Conservation (phyloP, 64 coral and sea anemone genomes). For the Dendronephthya gigantea region DNA sequence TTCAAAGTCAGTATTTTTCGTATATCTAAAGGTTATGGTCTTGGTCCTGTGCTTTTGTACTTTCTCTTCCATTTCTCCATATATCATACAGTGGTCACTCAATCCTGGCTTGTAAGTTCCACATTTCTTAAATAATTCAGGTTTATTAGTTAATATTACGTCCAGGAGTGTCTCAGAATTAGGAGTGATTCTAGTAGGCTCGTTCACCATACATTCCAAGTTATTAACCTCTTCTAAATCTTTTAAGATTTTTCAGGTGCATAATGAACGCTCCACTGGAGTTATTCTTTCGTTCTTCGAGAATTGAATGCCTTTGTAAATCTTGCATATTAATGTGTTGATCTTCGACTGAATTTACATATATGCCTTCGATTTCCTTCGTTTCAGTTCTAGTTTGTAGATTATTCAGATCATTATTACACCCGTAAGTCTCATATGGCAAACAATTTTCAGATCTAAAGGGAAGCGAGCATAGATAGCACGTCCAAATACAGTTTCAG, state of each 20-base stretch:
- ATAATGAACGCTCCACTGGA: neutral
- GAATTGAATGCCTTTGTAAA: neutral
- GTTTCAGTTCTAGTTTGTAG: neutral
- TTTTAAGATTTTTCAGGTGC: no score
- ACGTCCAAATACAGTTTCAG: conserved; percentile 14
- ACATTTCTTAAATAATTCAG: conserved; percentile 43
- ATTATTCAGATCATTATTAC: no score
- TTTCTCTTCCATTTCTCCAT: conserved; percentile 49
- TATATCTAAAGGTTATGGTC: conserved; percentile 29
- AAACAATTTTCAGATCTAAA: neutral
- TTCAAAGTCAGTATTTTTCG: conserved; percentile 11
- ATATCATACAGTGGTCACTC: conserved; percentile 45
- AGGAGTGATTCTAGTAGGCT: conserved; percentile 19
- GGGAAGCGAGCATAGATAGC: conserved; percentile 25
- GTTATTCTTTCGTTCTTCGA: neutral
- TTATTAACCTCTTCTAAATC: no score
- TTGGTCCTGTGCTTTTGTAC: conserved; percentile 37
- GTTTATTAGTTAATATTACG: conserved; percentile 38
- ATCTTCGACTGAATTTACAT: neutral
- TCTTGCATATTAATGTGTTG: neutral
- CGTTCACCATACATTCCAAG: no score
- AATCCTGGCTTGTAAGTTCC: conserved; percentile 34
- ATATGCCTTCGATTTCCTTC: no score
- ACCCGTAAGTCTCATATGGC: no score
- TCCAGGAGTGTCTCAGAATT: conserved; percentile 5